Evolutionary conservation across 2,888 invertebrate species (phyloP).

Genomic region (Pristionchus exspectatus): DNA sequence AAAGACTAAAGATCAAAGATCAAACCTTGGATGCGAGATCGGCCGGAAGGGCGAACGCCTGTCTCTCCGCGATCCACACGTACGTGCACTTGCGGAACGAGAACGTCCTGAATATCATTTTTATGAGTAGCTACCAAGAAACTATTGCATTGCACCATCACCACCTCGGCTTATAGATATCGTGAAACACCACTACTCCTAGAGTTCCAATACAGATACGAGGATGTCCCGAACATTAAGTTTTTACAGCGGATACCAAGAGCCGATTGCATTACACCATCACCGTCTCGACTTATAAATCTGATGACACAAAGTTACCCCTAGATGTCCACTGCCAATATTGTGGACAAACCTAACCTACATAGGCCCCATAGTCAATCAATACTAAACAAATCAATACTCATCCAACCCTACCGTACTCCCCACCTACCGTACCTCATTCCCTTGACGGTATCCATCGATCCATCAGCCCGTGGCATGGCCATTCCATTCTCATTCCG

Average conservation of each 20-base stretch:
- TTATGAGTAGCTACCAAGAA: no score
- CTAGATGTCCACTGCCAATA: no score
- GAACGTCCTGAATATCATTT: constrained; percentile 24
- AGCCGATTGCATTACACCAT: no score
- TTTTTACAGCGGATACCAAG: neutral
- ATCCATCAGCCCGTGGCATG: constrained; percentile 45
- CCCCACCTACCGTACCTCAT: constrained; percentile 26
- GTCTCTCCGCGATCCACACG: constrained; percentile 46
- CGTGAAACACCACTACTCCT: neutral
- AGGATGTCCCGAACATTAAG: no score
- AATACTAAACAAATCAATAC: no score
- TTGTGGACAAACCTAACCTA: no score
- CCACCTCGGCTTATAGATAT: neutral
- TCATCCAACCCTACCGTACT: neutral
- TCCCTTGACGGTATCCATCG: constrained; percentile 23
- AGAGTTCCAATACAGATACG: no score
- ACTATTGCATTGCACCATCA: no score
- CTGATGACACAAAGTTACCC: no score
- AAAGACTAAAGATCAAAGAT: constrained; percentile 15
- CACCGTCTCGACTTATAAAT: no score
- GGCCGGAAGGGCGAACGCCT: constrained; percentile 42
- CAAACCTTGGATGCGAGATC: constrained; percentile 54
- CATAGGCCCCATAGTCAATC: no score
- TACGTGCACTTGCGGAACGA: constrained; percentile 52
- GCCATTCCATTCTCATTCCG: constrained; percentile 15